A percentile compares a stretch with the other conserved stretches of the same genome.
Evolutionary conservation across 1,140 invertebrate genomes (phyloP).

Genomic region (Halyomorpha halys): DNA sequence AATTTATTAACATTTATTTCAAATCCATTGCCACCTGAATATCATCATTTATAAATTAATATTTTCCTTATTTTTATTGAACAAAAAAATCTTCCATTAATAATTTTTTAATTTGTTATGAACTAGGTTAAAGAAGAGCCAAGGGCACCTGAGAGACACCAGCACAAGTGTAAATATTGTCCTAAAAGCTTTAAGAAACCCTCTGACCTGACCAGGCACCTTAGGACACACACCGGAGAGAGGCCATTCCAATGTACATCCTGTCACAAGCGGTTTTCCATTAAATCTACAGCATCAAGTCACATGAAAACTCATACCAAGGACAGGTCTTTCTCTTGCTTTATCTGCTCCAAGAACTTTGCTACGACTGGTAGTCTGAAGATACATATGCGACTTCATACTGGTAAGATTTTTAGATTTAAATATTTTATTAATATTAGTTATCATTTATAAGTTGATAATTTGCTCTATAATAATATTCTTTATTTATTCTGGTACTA

Average conservation of each 20-base stretch:
- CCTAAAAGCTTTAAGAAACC: slow-evolving; percentile 43
- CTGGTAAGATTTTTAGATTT: slow-evolving; percentile 38
- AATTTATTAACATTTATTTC: too few species aligned
- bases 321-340: slow-evolving; percentile 45
- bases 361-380: slow-evolving; percentile 52
- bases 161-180: slow-evolving; percentile 47
- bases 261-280: slow-evolving; percentile 54
- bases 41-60: too few species aligned
- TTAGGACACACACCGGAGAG: slow-evolving; percentile 54
- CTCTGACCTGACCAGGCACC: slow-evolving; percentile 43
- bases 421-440: too few species aligned
- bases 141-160: slow-evolving; percentile 28
- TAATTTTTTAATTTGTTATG: background rate
- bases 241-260: slow-evolving; percentile 52
- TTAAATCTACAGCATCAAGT: slow-evolving; percentile 55
- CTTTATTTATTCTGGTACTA: too few species aligned
- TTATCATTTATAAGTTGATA: too few species aligned
- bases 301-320: slow-evolving; percentile 45
- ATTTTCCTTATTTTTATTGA: too few species aligned
- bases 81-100: background rate
- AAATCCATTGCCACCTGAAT: too few species aligned
- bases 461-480: too few species aligned
- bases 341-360: slow-evolving; percentile 48
- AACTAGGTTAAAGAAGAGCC: slow-evolving; percentile 11
- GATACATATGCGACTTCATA: slow-evolving; percentile 60